Conservation (phyloP, 2,888 invertebrate species). For the Empis livida region DNA sequence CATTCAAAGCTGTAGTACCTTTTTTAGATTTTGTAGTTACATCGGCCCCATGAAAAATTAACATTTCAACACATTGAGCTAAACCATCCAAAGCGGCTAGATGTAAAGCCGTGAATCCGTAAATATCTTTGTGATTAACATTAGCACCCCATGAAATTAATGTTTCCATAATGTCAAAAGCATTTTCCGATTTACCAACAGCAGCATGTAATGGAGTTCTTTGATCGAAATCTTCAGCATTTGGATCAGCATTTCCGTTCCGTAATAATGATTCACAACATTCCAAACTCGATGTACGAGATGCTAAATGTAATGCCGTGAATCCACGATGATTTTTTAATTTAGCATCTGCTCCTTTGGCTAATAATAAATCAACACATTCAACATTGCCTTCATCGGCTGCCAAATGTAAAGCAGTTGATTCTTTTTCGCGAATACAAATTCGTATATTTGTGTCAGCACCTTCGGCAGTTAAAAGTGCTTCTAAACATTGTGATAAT, state of each 20-base stretch:
- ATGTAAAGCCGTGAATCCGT: constrained; percentile 75
- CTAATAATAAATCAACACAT: constrained; percentile 59
- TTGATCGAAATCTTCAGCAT: constrained; percentile 67
- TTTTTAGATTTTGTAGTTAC: constrained; percentile 80
- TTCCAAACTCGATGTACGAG: constrained; percentile 64
- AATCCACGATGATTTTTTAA: constrained; percentile 66
- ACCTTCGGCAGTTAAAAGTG: constrained; percentile 59
- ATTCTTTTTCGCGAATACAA: constrained; percentile 55
- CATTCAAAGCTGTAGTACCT: constrained; percentile 72
- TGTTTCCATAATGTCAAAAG: constrained; percentile 67
- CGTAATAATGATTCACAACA: constrained; percentile 65
- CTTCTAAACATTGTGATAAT: constrained; percentile 57
- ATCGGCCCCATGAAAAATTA: constrained; percentile 75
- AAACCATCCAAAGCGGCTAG: constrained; percentile 75
- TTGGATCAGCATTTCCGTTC: constrained; percentile 64
- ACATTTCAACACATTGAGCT: constrained; percentile 70
- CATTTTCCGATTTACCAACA: constrained; percentile 67
- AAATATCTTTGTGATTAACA: constrained; percentile 72
- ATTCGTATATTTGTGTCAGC: constrained; percentile 58
- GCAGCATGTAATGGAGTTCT: constrained; percentile 73
- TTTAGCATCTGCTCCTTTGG: constrained; percentile 62
- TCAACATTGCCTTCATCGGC: constrained; percentile 79
- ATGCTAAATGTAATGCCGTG: constrained; percentile 74
- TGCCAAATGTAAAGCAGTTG: constrained; percentile 71
- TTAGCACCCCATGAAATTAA: constrained; percentile 68